Base-by-base conservation (phyloP, 2,113 vertebrate species). In the Hemiprocne comata region DNA sequence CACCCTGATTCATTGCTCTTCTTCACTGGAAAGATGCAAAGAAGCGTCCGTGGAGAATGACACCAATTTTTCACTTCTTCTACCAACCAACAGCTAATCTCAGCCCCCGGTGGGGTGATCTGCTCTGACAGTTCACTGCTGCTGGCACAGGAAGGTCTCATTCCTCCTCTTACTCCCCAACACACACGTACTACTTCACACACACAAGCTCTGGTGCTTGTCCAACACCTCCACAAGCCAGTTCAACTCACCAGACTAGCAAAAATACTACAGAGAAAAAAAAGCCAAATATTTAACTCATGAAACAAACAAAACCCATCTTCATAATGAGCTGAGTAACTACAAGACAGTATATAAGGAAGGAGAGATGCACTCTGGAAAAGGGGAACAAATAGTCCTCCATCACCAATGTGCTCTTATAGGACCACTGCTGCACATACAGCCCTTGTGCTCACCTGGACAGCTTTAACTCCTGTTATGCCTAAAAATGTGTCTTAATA, bases 121-220 rank as follows among this genome's bases (percentile, higher is more conserved):
- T 36, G 42, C 38, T 58, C 50, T 28, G n/a, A 19, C n/a, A 34
- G 44, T 12, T 64, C 42, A 14, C 20, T 44, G 61, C 46, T 61
- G 33, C 7, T 42, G 11, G 8, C 3, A 0, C 1, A 7, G 34
- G 55, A 74, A 61, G 60, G 17, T 65, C 60, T 17, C 5, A 18
- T 31, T 55, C 14, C 50, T 62, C 19, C 81, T n/a, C n/a, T n/a
- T n/a, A n/a, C n/a, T n/a, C n/a, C n/a, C n/a, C n/a, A n/a, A 48
- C 46, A 48, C 48, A 50, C 48, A 50, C 48, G 16, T 9, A 60
- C 23, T 33, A 2, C 54, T 15, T 28, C 9, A n/a, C 31, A 17
- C 26, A 38, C 29, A 5, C 14, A 2, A 19, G 13, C 33, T 53
- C 34, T 17, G 50, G 18, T 11, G 42, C 44, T 73, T 7, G 9